Evolutionary conservation across 2,888 invertebrate species (phyloP).

Genomic region (Rhorus exstirpatorius): DNA sequence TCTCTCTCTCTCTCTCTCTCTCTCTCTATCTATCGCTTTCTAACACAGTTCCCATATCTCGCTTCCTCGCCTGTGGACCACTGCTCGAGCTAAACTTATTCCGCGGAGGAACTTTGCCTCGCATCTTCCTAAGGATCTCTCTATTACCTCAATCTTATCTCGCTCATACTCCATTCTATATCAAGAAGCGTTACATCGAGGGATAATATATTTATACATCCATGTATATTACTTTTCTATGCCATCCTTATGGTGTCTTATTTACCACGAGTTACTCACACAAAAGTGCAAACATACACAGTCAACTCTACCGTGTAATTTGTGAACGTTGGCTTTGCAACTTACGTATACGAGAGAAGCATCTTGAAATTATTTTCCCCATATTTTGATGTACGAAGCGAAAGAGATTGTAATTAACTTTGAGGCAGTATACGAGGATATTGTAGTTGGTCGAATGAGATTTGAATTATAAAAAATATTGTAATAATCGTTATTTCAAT

Average conservation of each 20-base stretch:
- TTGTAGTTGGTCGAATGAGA: no score
- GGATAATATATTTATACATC: conserved; percentile 21
- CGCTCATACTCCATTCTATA: conserved; percentile 24
- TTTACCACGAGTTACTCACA: conserved; percentile 37
- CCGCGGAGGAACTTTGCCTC: conserved; percentile 73
- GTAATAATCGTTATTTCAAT: no score
- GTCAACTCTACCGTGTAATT: conserved; percentile 23
- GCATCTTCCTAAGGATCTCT: conserved; percentile 74
- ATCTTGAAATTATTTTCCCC: conserved; percentile 19
- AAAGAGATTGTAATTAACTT: background rate
- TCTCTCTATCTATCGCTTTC: conserved; percentile 14
- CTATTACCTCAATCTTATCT: conserved; percentile 70
- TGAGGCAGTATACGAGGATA: no score
- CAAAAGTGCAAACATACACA: conserved; percentile 24
- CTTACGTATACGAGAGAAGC: background rate
- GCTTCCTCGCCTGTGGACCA: conserved; percentile 58
- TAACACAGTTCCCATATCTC: conserved; percentile 3
- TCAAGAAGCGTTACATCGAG: conserved; percentile 25
- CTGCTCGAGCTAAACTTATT: conserved; percentile 76
- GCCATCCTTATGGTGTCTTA: conserved; percentile 38
- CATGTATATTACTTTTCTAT: conserved; percentile 39
- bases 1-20: conserved; percentile 30
- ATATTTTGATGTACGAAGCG: background rate
- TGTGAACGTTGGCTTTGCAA: conserved; percentile 2
- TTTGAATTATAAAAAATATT: no score